Base-by-base conservation (phyloP, 1,140 invertebrate species). In the Drosophila lacertosa region DNA sequence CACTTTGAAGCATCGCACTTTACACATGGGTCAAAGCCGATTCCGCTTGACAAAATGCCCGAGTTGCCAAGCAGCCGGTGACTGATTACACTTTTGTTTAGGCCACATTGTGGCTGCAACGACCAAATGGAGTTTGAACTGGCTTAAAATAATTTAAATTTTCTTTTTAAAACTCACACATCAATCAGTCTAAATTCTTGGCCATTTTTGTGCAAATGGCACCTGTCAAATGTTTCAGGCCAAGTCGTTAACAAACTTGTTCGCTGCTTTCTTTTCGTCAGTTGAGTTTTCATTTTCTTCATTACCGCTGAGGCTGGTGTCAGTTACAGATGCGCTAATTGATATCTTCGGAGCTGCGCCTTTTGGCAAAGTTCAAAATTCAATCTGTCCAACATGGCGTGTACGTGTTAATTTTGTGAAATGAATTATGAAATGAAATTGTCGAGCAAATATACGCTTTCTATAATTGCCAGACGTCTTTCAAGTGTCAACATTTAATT, bases 21-120 rank as follows among this genome's bases (percentile, higher is more conserved):
- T 37, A 40, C 82, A 86, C 81, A 74, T 81, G 77, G 74, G 45
- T 70, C 74, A 68, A 47, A 54, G 76, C 72, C 69, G 67, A 80
- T 80, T 75, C 57, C 44, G 68, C 70, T 80, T 86, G 76, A 86
- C 80, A 86, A 84, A 81, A 70, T 44, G 65, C 40, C 54, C 24
- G 42, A 59, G 47, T 57, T 60, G 16, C 24, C 18, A 45, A 45
- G 59, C 51, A 24, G 29, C 51, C 59, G 51, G 57, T 76, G 80
- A 84, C 68, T 81, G 73, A 80, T 77, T 80, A 73, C 81, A 55
- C 63, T 58, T 55, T 53, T 37, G 48, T 20, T 62, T 68, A 62
- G 47, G 29, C 39, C 24, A 54, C 32, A 60, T 68, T 53, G 48
- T 53, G 47, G 55, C 20, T 54, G 29, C 40, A 20, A 39, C n/a